Conservation (phyloP, 1,140 invertebrate species). For the Trypoxylus dichotomus region DNA sequence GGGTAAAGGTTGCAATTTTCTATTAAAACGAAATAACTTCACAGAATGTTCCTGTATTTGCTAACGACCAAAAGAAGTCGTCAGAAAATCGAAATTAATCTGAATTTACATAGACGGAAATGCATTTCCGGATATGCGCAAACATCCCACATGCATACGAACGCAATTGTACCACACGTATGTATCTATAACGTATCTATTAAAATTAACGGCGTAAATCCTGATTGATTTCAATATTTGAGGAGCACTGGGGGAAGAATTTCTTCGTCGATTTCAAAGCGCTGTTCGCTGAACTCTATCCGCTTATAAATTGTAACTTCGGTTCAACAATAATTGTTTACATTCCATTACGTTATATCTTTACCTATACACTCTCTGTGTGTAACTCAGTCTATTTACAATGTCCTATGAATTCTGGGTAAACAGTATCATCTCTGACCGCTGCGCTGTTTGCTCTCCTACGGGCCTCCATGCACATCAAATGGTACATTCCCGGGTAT, state of each 20-base stretch:
- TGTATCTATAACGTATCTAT: not conserved
- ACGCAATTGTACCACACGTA: not conserved
- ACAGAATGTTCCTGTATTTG: not conserved
- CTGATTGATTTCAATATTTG: conserved; percentile 25
- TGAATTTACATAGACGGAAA: conserved; percentile 8
- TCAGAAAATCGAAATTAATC: conserved; percentile 10
- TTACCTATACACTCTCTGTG: conserved; percentile 32
- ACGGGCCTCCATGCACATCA: conserved; percentile 13
- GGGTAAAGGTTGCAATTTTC: not conserved
- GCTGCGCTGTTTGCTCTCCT: conserved; percentile 17
- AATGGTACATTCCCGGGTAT: conserved; percentile 6
- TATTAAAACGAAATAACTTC: not conserved
- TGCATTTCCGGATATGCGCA: not conserved
- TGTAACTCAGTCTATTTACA: conserved; percentile 36
- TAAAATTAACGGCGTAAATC: conserved; percentile 21
- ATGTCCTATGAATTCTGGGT: conserved; percentile 36
- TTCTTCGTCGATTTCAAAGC: conserved; percentile 10
- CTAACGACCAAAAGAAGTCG: not conserved
- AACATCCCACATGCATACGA: not conserved
- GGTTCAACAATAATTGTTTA: conserved; percentile 35
- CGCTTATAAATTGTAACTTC: conserved; percentile 28
- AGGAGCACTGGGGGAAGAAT: conserved; percentile 16
- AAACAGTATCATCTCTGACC: conserved; percentile 38
- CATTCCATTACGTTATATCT: conserved; percentile 37
- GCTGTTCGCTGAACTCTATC: not conserved